phyloP scores from a whole-genome alignment of 37 sponge, comb jelly and placozoan genomes.

The Chondrilla cf. caribensis region DNA sequence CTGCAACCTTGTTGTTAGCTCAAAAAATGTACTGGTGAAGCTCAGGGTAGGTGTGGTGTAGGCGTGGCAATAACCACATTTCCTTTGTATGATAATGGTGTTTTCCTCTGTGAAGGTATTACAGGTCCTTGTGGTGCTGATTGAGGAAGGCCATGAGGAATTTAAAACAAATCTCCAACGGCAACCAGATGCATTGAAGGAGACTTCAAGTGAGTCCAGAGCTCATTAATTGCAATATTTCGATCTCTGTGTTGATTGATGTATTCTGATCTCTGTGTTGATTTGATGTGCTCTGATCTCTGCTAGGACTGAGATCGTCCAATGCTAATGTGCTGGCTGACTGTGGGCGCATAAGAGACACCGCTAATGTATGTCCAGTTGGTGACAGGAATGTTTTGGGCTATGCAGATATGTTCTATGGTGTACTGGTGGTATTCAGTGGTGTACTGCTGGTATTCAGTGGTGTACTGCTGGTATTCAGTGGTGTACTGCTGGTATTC shows the following conservation, averaged over 20 bases:
- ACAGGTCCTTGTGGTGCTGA: constrained; percentile 9
- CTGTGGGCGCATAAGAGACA: constrained; percentile 67
- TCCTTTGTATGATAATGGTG: background rate
- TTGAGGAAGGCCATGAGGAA: constrained; percentile 69
- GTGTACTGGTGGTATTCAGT: too few relatives aligned
- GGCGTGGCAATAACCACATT: background rate
- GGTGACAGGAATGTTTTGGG: constrained; percentile 32
- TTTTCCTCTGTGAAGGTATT: constrained; percentile 18
- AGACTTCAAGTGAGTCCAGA: constrained; percentile 74
- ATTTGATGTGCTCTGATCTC: background rate
- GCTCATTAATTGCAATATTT: too few relatives aligned
- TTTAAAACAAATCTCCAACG: constrained; percentile 59
- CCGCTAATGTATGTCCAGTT: constrained; percentile 24
- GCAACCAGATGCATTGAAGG: constrained; percentile 50
- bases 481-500: too few relatives aligned
- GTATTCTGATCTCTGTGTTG: too few relatives aligned
- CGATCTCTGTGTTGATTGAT: too few relatives aligned
- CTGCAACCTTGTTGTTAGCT: constrained; percentile 50
- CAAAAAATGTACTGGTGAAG: constrained; percentile 67
- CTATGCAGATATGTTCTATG: background rate
- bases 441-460: too few relatives aligned
- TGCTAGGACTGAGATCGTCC: constrained; percentile 38
- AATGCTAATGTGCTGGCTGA: constrained; percentile 43
- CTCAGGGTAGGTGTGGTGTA: constrained; percentile 27
- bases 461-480: too few relatives aligned